Evolutionary conservation across 2,113 vertebrate genomes (phyloP), one percentile per base, ranked within the genome.

Genomic region (Tyrannus savana): DNA sequence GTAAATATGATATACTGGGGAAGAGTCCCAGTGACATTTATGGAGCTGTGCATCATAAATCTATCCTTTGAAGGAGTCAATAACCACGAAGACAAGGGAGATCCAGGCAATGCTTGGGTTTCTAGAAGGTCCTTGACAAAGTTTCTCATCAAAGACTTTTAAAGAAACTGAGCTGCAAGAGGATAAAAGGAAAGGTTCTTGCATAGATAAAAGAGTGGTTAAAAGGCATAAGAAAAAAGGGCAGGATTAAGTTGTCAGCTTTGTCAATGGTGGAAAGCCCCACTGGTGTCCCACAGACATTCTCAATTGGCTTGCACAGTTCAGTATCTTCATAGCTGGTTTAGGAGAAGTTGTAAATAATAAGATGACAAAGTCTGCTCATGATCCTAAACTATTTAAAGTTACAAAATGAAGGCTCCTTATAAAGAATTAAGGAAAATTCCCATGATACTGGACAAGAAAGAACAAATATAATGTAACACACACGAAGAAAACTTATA

Each of bases 121-220:
- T 96, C 91, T 76, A 75, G 82, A 89, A 84, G 81, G 41, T 24
- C 49, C 58, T 87, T 91, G 90, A 84, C 47, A 72, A 94, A 35
- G 52, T 93, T 95, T 93, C 74, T 93, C 90, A 94, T 96, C 78
- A 95, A 96, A 93, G 87, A 75, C 47, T 89, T 94, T 74, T 44
- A 79, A 91, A 82, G 78, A 60, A 89, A 87, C 60, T 78, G 84
- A 95, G n/a, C n/a, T 84, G 18, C 39, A 78, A 72, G 17, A 64
- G 44, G 78, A 93, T 96, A 60, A 95, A 95, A 94, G 53, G 27
- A 84, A 84, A 91, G 39, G 90, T 91, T 66, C 81, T 93, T 82
- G 41, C 44, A 85, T 16, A 94, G 66, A 95, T 93, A 81, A 96
- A 96, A 95, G 89, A 87, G 24, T 60, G 66, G 25, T 85, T 93